Base-by-base conservation (phyloP, 2,797 vertebrate species). In the Microchirus variegatus region DNA sequence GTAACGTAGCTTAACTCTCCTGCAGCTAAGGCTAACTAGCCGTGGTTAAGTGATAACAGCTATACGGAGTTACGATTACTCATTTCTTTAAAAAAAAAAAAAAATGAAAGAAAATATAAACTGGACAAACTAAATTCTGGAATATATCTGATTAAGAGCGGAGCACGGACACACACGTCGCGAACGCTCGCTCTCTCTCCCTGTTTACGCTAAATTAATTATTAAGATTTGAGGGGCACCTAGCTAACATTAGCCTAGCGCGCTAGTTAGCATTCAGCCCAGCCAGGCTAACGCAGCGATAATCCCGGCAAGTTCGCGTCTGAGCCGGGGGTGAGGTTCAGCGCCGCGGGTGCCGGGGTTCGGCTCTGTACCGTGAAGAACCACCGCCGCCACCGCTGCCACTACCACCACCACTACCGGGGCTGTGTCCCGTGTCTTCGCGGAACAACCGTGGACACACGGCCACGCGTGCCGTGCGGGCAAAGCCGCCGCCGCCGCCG, bases 221-320 rank as follows among this genome's bases (percentile, higher is more conserved):
- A 31, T 31, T 31, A 31, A 6, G 31, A 31, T 31, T 31, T 6
- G 31, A 31, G 55, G 55, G 44, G 31, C 49, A 16, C 26, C 16
- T 59, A 64, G 62, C 57, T 84, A 84, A 18, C 46, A 0, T 72
- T 86, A 85, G 67, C 77, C 53, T 73, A 77, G 61, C 73, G 26
- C 37, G 80, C 71, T 84, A 82, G 40, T 26, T 80, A 82, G 70
- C 67, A 5, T 55, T 79, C 31, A 86, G 59, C 59, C 59, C 35
- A 14, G 12, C 17, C 38, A 17, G 26, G 80, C 75, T 81, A 83
- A n/a, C n/a, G 46, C 67, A 38, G 35, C 17, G 45, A 59, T 78
- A 86, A 82, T 77, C 73, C 74, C 2, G 59, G 64, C 73, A 82
- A 88, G 65, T 84, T 82, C 44, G 65, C 12, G 38, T 49, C 47